Evolutionary conservation across 2,113 vertebrate species (phyloP), one percentile per base, ranked within the genome.

Genomic region (Microcebus tavaratra): DNA sequence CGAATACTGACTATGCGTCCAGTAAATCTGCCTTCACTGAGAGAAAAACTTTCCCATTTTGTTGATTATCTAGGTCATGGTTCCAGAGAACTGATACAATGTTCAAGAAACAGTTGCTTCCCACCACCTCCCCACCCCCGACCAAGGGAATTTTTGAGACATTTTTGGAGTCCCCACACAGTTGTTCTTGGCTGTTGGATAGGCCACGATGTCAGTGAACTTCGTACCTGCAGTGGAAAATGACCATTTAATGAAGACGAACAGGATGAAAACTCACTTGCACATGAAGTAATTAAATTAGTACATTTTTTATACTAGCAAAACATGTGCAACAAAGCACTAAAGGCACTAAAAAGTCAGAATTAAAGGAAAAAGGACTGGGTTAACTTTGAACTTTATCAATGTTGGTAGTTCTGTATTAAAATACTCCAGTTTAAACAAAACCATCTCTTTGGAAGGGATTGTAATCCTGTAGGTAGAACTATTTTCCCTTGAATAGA

Each of bases 1-100:
- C 61, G 39, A 87, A 86, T 67, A 25, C 27, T 76, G 45, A 85
- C 8, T 53, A 8, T 48, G 65, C n/a, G 65, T 80, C 45, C 42
- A 61, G 53, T 39, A 88, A 84, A 79, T 94, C 81, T 88, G 48
- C 59, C 76, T 94, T 91, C 21, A 45, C 65, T 63, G 29, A 67
- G 53, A 97, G 96, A 97, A 95, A 95, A 96, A 73, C 85, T 50
- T 67, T 95, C 86, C 50, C 57, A 36, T 73, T 94, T 95, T 96
- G 48, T 45, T 53, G 73, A 39, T 92, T 92, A 96, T 96, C 88
- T 97, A 92, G 96, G 86, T 95, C 90, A 96, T 48, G 67, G 73
- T 95, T 96, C 39, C 82, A 21, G 65, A 75, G 92, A 96, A 94
- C 6, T 6, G 81, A 93, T 73, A 93, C 42, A 95, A 63, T 88